phyloP scores from a whole-genome alignment of 2,888 invertebrate genomes.

The Melanophora roralis region DNA sequence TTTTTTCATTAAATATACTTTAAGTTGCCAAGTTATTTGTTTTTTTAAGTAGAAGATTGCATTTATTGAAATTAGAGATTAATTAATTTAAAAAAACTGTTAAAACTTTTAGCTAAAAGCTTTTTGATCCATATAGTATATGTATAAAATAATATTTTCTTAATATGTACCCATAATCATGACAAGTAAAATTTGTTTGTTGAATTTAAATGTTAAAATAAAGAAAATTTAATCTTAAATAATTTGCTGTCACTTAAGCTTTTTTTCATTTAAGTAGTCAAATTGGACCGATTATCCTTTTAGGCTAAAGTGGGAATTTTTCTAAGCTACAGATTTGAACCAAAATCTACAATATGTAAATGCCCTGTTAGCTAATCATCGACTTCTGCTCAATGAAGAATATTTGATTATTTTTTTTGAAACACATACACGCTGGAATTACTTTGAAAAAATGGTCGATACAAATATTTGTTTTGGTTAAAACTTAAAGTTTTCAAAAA shows the following conservation, averaged over 20 bases:
- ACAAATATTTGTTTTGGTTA: too few relatives aligned
- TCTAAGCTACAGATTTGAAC: too few relatives aligned
- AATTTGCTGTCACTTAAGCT: not conserved
- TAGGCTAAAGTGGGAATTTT: too few relatives aligned
- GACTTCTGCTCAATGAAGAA: too few relatives aligned
- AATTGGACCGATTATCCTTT: too few relatives aligned
- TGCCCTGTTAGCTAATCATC: too few relatives aligned
- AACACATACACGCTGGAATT: too few relatives aligned
- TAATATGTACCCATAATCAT: not conserved
- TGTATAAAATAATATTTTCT: not conserved
- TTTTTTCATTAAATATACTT: not conserved
- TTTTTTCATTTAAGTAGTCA: too few relatives aligned
- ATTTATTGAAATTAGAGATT: conserved; percentile 45
- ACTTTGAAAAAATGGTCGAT: too few relatives aligned
- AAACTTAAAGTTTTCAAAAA: too few relatives aligned
- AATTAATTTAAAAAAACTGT: conserved; percentile 15
- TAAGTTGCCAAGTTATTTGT: not conserved
- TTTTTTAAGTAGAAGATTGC: conserved; percentile 6
- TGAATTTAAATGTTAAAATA: conserved; percentile 40
- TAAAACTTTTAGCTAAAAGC: conserved; percentile 33
- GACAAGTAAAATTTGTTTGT: conserved; percentile 2
- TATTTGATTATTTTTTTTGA: too few relatives aligned
- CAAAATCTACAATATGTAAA: too few relatives aligned
- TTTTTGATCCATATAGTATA: not conserved
- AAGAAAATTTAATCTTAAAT: conserved; percentile 14